Evolutionary conservation across 2,888 invertebrate species (phyloP), one percentile per base, ranked within the genome.

Genomic region (Podabrus alpinus): DNA sequence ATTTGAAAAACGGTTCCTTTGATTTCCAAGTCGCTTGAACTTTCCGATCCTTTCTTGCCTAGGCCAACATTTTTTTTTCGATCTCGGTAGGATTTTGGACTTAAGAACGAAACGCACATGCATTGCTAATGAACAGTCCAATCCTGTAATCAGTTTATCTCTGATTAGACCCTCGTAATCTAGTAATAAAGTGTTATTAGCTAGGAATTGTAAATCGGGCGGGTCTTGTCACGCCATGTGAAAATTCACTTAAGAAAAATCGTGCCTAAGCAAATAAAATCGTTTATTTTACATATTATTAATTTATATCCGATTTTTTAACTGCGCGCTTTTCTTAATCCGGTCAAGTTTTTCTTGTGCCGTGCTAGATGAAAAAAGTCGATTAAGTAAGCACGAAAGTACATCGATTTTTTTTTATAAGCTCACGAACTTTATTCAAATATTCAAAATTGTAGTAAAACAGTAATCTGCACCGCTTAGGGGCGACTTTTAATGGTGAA

Each of bases 141-240:
- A n/a, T 45, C 21, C 73, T 73, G 73, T 76, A 76, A 76, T 76
- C 76, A 71, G 76, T 73, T 76, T 76, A 76, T 64, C 73, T 76
- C 76, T 76, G 76, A 76, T 76, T 73, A 76, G 73, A 71, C 76
- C 76, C 76, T 71, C 76, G 76, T 73, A 76, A 76, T 76, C 76
- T 76, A 73, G 73, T 76, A 76, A 76, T 76, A 76, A 76, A 76
- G 73, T 73, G 76, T 76, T 76, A 76, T 73, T 76, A 76, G 71
- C 68, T 75, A 66, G 66, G 70, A 75, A 73, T 75, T 72, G 75
- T 71, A 69, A 73, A 68, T 71, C 66, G 71, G 73, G 71, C 75
- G 68, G 66, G 72, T 66, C 69, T 64, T 68, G 73, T 76, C 73
- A 76, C 76, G 73, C 71, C 25, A 75, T 68, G 69, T 70, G 72